phyloP scores from a whole-genome alignment of 2,888 invertebrate species.

The Syrphus vitripennis region DNA sequence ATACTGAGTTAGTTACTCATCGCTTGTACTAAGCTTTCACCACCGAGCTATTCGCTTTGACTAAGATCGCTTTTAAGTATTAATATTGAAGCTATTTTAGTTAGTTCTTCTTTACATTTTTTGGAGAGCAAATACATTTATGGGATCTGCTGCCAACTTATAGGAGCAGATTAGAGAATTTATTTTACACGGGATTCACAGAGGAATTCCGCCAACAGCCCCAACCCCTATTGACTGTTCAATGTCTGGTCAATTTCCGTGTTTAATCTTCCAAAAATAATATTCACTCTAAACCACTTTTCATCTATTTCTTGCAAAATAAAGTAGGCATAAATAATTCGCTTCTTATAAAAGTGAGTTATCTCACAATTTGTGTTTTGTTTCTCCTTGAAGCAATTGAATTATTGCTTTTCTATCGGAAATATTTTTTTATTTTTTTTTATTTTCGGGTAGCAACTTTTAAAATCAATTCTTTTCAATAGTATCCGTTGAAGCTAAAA shows the following conservation, averaged over 20 bases:
- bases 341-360: neutral
- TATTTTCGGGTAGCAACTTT: neutral
- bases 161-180: too few relatives aligned
- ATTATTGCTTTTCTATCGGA: conserved; percentile 10
- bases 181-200: too few relatives aligned
- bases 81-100: too few relatives aligned
- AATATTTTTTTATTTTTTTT: neutral
- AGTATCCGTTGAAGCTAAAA: conserved; percentile 17
- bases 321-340: neutral
- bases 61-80: too few relatives aligned
- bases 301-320: neutral
- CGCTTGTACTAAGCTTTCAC: too few relatives aligned
- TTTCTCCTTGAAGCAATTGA: neutral
- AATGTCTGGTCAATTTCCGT: neutral
- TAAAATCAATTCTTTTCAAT: conserved; percentile 43
- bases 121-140: too few relatives aligned
- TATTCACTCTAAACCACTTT: neutral
- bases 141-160: too few relatives aligned
- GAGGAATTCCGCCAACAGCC: too few relatives aligned
- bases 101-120: too few relatives aligned
- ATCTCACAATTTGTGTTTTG: conserved; percentile 1
- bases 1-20: too few relatives aligned
- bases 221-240: neutral
- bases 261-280: neutral
- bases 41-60: too few relatives aligned